A percentile compares a stretch with the other conserved stretches of the same genome.
Conservation (phyloP, 2,888 invertebrate genomes). For the Blastobasis adustella region DNA sequence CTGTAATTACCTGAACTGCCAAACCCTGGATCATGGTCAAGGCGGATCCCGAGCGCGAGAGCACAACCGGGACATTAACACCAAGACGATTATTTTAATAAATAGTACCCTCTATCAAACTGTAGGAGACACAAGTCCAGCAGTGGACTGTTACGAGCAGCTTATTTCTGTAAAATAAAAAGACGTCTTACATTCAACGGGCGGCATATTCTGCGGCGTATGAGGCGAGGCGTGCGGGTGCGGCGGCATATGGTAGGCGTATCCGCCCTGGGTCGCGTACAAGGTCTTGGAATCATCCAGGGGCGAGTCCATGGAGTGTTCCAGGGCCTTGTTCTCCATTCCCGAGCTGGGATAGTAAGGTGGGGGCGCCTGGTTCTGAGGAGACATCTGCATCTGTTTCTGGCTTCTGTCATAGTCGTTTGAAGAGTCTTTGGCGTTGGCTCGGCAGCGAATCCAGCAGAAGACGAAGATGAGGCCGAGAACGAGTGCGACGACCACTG, state of each 20-base stretch:
- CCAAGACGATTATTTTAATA: no score
- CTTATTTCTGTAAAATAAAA: not conserved
- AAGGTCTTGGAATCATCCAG: slow-evolving; percentile 91
- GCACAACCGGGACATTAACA: no score
- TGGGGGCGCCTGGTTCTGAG: slow-evolving; percentile 90
- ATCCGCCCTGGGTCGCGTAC: slow-evolving; percentile 89
- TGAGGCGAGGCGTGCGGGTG: slow-evolving; percentile 71
- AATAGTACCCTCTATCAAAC: no score
- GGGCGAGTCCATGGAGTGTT: slow-evolving; percentile 90
- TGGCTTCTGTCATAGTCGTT: slow-evolving; percentile 95
- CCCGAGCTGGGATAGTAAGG: slow-evolving; percentile 91
- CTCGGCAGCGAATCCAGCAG: slow-evolving; percentile 88
- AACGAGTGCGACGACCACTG: slow-evolving; percentile 84
- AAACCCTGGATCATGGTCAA: no score
- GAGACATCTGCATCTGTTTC: slow-evolving; percentile 88
- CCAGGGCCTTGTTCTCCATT: slow-evolving; percentile 93
- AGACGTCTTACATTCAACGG: slow-evolving; percentile 83
- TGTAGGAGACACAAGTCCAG: no score
- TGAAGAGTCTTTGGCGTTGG: slow-evolving; percentile 86
- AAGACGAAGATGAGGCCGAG: slow-evolving; percentile 82
- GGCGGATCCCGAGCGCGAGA: no score
- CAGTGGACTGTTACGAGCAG: no score
- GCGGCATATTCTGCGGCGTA: slow-evolving; percentile 80
- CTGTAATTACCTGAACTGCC: no score
- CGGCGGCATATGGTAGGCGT: slow-evolving; percentile 87